phyloP scores from a whole-genome alignment of 2,113 vertebrate species.

The Aphelocoma coerulescens region DNA sequence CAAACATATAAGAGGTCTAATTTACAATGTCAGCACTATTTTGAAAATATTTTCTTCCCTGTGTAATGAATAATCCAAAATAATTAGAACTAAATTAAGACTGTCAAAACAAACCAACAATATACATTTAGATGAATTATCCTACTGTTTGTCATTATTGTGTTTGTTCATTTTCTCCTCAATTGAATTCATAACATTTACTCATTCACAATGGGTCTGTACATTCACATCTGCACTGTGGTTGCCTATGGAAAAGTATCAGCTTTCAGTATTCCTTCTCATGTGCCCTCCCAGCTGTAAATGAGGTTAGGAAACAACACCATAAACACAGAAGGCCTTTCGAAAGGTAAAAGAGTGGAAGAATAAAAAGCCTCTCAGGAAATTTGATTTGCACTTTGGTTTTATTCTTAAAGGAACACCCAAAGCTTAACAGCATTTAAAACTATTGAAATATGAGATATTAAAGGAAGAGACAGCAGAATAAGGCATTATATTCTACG shows the following conservation, averaged over 20 bases:
- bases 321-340: not conserved
- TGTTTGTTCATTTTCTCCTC: slow-evolving; percentile 12
- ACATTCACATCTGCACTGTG: not conserved
- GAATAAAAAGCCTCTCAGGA: not conserved
- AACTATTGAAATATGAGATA: slow-evolving; percentile 10
- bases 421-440: slow-evolving; percentile 42
- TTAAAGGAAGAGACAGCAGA: slow-evolving; percentile 38
- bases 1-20: not conserved
- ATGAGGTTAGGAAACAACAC: slow-evolving; percentile 14
- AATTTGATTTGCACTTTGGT: not conserved
- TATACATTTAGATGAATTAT: not conserved
- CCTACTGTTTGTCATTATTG: not conserved
- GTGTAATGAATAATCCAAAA: not conserved
- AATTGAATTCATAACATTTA: not conserved
- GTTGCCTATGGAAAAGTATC: slow-evolving; percentile 6
- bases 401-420: slow-evolving; percentile 9
- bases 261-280: slow-evolving; percentile 9
- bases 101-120: not conserved
- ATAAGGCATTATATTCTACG: not conserved
- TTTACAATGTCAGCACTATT: not conserved
- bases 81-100: not conserved
- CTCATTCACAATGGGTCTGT: not conserved
- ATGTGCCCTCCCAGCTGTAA: slow-evolving; percentile 25
- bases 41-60: not conserved
- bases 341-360: not conserved